Evolutionary conservation across 2,888 invertebrate species (phyloP), one percentile per base, ranked within the genome.

Genomic region (Sphaeridia pumilis): DNA sequence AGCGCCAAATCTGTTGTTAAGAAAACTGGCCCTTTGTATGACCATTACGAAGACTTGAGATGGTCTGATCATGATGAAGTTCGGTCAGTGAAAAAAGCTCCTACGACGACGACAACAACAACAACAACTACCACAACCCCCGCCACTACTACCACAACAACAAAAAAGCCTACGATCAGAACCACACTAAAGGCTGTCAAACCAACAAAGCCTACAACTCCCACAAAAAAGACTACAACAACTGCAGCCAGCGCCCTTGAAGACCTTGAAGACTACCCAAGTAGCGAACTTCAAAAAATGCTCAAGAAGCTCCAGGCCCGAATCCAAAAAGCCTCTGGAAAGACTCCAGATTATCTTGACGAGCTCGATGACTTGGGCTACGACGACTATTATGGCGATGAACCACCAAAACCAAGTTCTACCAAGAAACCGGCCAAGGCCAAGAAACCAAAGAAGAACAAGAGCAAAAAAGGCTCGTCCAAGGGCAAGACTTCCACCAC

Each of bases 251-350:
- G 24, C 12, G 26, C 35, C 7, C 12, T n/a, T 12, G 4, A 44
- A 5, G 50, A 49, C n/a, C 55, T 57, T 4, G 61, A 59, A 20
- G 59, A 59, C 28, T 49, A 56, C 24, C 56, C 52, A 3, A 46
- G 46, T 20, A 46, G 46, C 27, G 60, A 63, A 34, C 52, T 59
- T 21, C 56, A 59, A 20, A 26, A 54, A 31, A 49, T 64, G 25
- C 41, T 64, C 25, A 58, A 59, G 28, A 63, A 59, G 42, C 55
- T 63, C 20, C 58, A 60, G 41, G 55, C 52, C n/a, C 56, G 55
- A 43, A 44, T 63, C n/a, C 42, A 56, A 3, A 49, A 41, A 24
- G 10, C 38, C n/a, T 26, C 22, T 5, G 46, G 31, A 2, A 51
- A 51, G 21, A n/a, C n/a, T n/a, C n/a, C n/a, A n/a, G 46, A 51